Evolutionary conservation across 2,797 vertebrate species (phyloP), one percentile per base, ranked within the genome.

Genomic region (Myiothlypis chrysogaster): DNA sequence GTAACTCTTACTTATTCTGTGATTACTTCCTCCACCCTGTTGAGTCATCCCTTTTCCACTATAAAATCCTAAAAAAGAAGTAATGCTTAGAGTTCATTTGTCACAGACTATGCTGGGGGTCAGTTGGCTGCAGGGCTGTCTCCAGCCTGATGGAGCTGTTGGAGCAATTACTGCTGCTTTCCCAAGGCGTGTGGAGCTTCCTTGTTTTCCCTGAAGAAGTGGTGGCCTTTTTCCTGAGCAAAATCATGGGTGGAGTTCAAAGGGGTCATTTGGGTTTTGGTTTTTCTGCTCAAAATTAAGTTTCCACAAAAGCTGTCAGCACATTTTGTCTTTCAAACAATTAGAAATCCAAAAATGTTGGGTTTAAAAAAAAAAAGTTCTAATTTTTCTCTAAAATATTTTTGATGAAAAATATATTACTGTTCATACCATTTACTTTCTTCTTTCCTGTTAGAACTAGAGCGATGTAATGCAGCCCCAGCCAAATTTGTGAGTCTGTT

Each of bases 361-460:
- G 8, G 21, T 14, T 81, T 13, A 13, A 35, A 8, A 24, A 59
- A 86, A 87, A 59, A 60, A 9, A 59, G 7, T 7, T 10, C 1
- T 37, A 3, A 4, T 34, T 76, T 90, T 93, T 91, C 32, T 37
- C 28, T 32, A 49, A 80, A 89, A 55, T 66, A 44, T 32, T 79
- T 76, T 61, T 1, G 0, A 39, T 75, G 5, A 65, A 80, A 82
- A 85, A 39, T 46, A 28, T 46, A 24, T 25, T 20, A 4, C 63
- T 75, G 30, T 50, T 88, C 18, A 22, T 82, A 16, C 22, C 8
- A 39, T 59, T 60, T 61, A 73, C 35, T 89, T 71, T 30, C 39
- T 77, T 72, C 41, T 92, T 94, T 90, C 55, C 22, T 81, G 2
- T 72, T 79, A 72, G 28, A 90, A 52, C 22, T 53, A 87, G 60